Conservation (phyloP, 2,888 invertebrate species). For the Diarsia mendica region DNA sequence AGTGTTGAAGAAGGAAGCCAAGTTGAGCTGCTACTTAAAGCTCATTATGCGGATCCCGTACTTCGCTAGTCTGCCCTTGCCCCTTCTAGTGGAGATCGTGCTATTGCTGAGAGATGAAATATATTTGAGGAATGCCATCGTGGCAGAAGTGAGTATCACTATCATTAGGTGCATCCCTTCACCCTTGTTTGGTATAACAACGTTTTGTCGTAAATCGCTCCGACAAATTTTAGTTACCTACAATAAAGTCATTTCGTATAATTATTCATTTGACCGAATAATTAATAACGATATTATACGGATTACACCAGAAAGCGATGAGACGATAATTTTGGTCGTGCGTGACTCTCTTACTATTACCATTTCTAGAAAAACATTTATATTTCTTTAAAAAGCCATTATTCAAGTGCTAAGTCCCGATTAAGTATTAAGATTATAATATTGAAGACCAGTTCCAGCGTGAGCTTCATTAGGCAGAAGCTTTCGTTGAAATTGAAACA, state of each 20-base stretch:
- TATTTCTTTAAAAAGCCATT: neutral
- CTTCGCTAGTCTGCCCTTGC: constrained; percentile 44
- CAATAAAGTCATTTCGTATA: too few relatives aligned
- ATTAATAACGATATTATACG: too few relatives aligned
- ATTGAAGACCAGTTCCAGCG: neutral
- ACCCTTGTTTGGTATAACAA: too few relatives aligned
- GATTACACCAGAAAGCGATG: too few relatives aligned
- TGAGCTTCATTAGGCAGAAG: neutral
- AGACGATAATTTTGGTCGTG: too few relatives aligned
- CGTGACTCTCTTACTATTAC: neutral
- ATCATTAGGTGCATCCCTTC: too few relatives aligned
- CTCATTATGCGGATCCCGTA: constrained; percentile 40
- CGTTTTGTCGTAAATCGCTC: too few relatives aligned
- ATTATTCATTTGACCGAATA: too few relatives aligned
- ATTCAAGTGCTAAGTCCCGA: neutral
- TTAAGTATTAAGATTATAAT: neutral
- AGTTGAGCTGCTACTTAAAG: constrained; percentile 37
- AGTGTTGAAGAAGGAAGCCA: constrained; percentile 42
- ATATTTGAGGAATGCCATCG: constrained; percentile 47
- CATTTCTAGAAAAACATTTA: neutral
- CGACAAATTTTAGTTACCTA: too few relatives aligned
- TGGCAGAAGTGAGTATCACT: constrained; percentile 50
- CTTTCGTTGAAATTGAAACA: neutral
- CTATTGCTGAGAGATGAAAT: constrained; percentile 42
- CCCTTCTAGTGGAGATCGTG: constrained; percentile 42